Base-by-base conservation (phyloP, 2,797 vertebrate species). In the Phylloscopus collybita region DNA sequence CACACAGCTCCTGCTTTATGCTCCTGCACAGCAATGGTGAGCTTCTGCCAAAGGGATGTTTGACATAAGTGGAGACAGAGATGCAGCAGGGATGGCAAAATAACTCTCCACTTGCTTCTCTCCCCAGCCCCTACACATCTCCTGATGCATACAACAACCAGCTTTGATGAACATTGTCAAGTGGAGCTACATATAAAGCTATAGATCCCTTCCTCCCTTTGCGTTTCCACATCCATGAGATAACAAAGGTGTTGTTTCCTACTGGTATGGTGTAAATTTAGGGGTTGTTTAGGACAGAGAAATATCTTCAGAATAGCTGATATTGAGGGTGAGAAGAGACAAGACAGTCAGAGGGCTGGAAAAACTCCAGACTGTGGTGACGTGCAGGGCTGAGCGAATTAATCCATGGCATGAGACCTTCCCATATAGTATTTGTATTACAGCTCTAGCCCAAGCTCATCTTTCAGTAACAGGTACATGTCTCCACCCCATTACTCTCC, bases 101-200 rank as follows among this genome's bases (percentile, higher is more conserved):
- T 3, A 74, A 2, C 7, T 38, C 32, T 79, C 4, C 8, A 5
- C 8, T 65, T 59, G 10, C 10, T 75, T 72, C 22, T 20, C 1
- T 38, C 8, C 1, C 3, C 7, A 45, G 7, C 2, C 11, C 4
- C 18, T 62, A 4, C 7, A 4, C 0, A 0, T 19, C 5, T 76
- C 5, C 23, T 75, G 27, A 11, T 27, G 14, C 7, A 16, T 21
- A 19, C 2, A 25, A 65, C 16, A 64, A 4, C 30, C 8, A 70
- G 14, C 8, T 45, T 38, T 60, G 22, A 11, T 64, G 19, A 64
- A 27, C 7, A 20, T 19, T 30, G 23, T 2, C 30, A 49, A 10
- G 10, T 62, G 29, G 1, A 34, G 34, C 7, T 78, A 3, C 27
- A 16, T 7, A 9, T 4, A 21, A 7, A 44, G 5, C 9, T 32